These are phyloP conservation scores for Hormaphis cornu DNA, from an alignment of 1,140 invertebrate species.

Conservation along the genomic window DNA sequence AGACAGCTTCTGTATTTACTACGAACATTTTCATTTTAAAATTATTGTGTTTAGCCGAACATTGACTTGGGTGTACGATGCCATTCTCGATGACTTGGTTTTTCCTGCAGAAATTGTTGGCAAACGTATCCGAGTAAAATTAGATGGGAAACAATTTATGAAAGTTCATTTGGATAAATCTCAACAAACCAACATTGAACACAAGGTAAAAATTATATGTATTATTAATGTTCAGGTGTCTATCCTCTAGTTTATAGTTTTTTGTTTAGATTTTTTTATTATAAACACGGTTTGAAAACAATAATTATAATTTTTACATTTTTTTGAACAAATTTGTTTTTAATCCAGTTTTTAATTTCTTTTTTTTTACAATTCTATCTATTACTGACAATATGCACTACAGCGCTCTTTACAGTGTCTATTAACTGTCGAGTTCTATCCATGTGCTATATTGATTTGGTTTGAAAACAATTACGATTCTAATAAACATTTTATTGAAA, in stretches of 20 bases:
- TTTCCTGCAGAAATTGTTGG: constrained; percentile 99
- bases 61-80: constrained; percentile 93
- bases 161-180: constrained; percentile 98
- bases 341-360: not conserved
- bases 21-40: not conserved
- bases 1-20: not conserved
- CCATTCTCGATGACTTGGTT: constrained; percentile 92
- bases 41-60: constrained; percentile 59
- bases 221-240: no score
- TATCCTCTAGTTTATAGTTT: no score
- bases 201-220: constrained; percentile 64
- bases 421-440: constrained; percentile 14
- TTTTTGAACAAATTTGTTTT: no score
- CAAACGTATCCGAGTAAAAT: constrained; percentile 88
- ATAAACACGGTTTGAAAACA: no score
- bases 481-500: not conserved
- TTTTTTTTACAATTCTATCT: not conserved
- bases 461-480: not conserved
- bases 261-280: no score
- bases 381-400: constrained; percentile 6
- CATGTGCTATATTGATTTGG: not conserved
- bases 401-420: constrained; percentile 1
- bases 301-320: no score
- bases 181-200: constrained; percentile 98
- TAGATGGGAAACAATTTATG: constrained; percentile 90